Percentiles rank a stretch among this genome's conserved stretches.
These are phyloP conservation scores for Rhodophaea formosa DNA, from an alignment of 2,888 invertebrate genomes.

Conservation along the genomic window DNA sequence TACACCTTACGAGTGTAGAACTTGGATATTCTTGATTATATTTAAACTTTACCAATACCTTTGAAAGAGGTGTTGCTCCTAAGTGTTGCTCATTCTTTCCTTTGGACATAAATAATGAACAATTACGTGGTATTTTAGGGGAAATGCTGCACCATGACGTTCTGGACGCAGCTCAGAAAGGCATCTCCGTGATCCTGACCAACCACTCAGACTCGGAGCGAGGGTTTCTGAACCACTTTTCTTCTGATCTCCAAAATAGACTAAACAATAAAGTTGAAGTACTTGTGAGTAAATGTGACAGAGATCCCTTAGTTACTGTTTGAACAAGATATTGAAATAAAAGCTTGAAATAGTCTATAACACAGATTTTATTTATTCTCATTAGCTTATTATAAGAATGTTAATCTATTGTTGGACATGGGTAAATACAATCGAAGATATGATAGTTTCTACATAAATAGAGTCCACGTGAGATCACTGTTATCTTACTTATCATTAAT, in stretches of 20 bases:
- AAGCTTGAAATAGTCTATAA: slow-evolving; percentile 1
- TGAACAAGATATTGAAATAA: slow-evolving; percentile 49
- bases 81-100: no score
- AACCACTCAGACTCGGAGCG: slow-evolving; percentile 97
- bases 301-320: slow-evolving; percentile 88
- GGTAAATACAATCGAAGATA: neutral
- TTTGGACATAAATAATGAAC: slow-evolving; percentile 53
- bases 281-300: slow-evolving; percentile 86
- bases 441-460: slow-evolving; percentile 29
- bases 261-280: slow-evolving; percentile 81
- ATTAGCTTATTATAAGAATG: slow-evolving; percentile 24
- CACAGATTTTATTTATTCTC: slow-evolving; percentile 21
- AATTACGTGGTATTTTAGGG: slow-evolving; percentile 52
- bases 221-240: slow-evolving; percentile 87
- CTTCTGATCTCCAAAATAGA: slow-evolving; percentile 49
- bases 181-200: slow-evolving; percentile 90
- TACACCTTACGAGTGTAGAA: no score
- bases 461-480: slow-evolving; percentile 68
- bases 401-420: neutral
- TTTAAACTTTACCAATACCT: no score
- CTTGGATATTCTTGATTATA: no score
- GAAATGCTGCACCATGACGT: slow-evolving; percentile 98
- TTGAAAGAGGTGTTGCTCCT: no score
- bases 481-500: slow-evolving; percentile 40
- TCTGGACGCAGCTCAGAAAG: slow-evolving; percentile 90